A percentile compares a stretch with the other conserved stretches of the same genome.
Conservation (phyloP, 2,888 invertebrate species). For the Idaea aversata region DNA sequence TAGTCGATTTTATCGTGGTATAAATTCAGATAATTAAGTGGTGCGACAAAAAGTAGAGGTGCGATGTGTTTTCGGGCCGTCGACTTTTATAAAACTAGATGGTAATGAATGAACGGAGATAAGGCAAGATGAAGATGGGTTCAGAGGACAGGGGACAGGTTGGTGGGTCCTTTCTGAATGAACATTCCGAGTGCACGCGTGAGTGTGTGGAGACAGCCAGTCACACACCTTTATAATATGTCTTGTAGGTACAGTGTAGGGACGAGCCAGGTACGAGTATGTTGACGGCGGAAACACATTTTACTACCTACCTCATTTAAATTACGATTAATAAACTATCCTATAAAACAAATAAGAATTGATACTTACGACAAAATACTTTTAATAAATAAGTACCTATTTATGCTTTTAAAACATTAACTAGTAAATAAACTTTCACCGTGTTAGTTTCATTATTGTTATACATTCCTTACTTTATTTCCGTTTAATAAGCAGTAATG, state of each 20-base stretch:
- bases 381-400: no score
- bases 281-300: neutral
- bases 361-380: neutral
- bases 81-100: constrained; percentile 77
- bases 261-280: neutral
- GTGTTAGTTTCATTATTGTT: neutral
- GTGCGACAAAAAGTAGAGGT: constrained; percentile 78
- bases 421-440: neutral
- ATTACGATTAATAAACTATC: neutral
- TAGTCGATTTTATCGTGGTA: constrained; percentile 71
- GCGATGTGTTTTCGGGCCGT: constrained; percentile 76
- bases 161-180: constrained; percentile 65
- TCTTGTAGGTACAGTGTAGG: neutral
- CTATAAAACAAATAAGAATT: neutral
- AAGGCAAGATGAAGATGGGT: constrained; percentile 68
- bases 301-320: neutral
- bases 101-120: constrained; percentile 79
- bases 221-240: constrained; percentile 12
- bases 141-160: constrained; percentile 63
- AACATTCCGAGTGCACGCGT: constrained; percentile 46
- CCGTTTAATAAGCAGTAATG: constrained; percentile 4
- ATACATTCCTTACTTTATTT: neutral
- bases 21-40: constrained; percentile 79
- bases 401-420: neutral
- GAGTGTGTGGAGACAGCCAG: constrained; percentile 35